phyloP scores from a whole-genome alignment of 2,797 vertebrate genomes.

The Hypotaenidia okinawae region DNA sequence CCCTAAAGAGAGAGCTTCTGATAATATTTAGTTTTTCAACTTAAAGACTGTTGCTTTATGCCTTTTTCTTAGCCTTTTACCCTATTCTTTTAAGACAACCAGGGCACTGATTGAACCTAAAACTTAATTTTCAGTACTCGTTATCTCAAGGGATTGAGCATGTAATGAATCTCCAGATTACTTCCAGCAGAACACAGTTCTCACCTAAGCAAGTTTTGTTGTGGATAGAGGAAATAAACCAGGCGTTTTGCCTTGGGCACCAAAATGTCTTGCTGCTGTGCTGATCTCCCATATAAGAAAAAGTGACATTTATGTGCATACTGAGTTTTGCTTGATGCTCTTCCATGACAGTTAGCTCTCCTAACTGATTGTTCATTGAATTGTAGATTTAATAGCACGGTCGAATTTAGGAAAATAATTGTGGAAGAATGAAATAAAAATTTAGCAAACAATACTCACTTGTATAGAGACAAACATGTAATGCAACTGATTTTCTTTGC shows the following conservation, averaged over 20 bases:
- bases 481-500: not conserved
- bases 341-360: not conserved
- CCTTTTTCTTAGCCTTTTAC: not conserved
- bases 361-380: constrained; percentile 9
- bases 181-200: not conserved
- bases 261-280: not conserved
- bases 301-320: not conserved
- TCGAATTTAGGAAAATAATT: constrained; percentile 4
- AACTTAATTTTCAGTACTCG: not conserved
- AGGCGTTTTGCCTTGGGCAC: not conserved
- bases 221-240: not conserved
- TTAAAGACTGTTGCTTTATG: not conserved
- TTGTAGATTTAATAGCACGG: constrained; percentile 4
- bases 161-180: not conserved
- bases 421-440: not conserved
- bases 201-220: not conserved
- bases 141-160: not conserved
- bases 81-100: not conserved
- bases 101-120: not conserved
- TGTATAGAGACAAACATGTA: not conserved
- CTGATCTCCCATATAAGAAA: not conserved
- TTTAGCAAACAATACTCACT: not conserved
- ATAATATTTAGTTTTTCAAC: not conserved
- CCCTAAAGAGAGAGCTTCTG: not conserved
- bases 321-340: not conserved